Base-by-base conservation (phyloP, 64 coral and sea anemone genomes). In the Montipora cactus region DNA sequence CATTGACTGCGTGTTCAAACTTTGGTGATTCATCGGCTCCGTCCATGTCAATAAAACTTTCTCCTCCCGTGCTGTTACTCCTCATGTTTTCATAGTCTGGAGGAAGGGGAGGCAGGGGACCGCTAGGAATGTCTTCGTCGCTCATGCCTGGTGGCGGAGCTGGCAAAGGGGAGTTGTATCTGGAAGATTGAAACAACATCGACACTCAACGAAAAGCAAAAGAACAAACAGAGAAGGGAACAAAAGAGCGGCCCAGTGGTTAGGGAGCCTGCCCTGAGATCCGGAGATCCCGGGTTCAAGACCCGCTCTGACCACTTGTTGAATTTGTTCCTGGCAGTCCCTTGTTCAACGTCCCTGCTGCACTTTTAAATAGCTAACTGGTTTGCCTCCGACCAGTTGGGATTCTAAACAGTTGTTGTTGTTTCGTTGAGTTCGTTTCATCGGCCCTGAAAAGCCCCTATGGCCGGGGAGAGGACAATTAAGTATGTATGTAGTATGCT, bases 161-260 rank as follows among this genome's bases (percentile, higher is more conserved):
- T 5, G 81, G 81, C 45, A 85, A 70, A 8, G 81, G 81, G 4
- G 81, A 85, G 67, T 85, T 62, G 59, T 85, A 85, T 58, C 81
- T 85, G 37, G 16, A 78, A 85, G 2, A 70, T 48, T 5, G 16
- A 69, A 14, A 70, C 11, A 66, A 83, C 28, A 18, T 47, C 37
- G 16, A 64, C 25, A 14, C 21, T 25, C 45, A 2, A 46, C 28
- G 28, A 28, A 28, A 28, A 28, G 4, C 59, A 64, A 64, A 18
- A 15, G 2, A 64, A 15, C 13, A 15, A 64, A 15, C 9, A 28
- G 28, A 64, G 13, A 14, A 64, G 0, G 13, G 13, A 64, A 64
- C 8, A 64, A 64, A 11, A 12, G 13, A 64, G 28, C 28, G 28
- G 28, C 28, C 28, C 28, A 28, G 28, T 28, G 28, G 28, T 28